Conservation (phyloP, 2,797 vertebrate species). For the Amblyopsis hoosieri region DNA sequence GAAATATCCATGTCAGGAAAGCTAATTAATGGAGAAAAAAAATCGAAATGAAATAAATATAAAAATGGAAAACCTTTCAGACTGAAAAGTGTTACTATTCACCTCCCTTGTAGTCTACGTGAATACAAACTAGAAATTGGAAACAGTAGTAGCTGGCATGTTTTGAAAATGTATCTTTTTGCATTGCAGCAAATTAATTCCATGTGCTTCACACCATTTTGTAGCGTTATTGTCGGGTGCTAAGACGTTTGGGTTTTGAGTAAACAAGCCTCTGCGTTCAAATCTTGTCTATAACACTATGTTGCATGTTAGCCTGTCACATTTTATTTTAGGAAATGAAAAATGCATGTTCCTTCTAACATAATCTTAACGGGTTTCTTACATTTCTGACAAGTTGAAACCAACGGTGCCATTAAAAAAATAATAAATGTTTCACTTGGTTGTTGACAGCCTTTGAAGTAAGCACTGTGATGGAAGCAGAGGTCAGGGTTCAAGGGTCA, state of each 20-base stretch:
- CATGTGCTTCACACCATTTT: slow-evolving; percentile 50
- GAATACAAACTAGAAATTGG: slow-evolving; percentile 69
- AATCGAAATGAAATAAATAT: slow-evolving; percentile 51
- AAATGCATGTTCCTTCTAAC: slow-evolving; percentile 53
- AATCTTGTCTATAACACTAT: slow-evolving; percentile 33
- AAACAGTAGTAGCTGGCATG: slow-evolving; percentile 64
- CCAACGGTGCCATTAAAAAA: slow-evolving; percentile 20
- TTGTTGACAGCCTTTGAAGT: slow-evolving; percentile 67
- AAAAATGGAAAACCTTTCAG: slow-evolving; percentile 52
- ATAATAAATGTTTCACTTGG: slow-evolving; percentile 29
- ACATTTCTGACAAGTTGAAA: slow-evolving; percentile 37
- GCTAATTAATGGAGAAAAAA: slow-evolving; percentile 38
- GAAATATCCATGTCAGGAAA: slow-evolving; percentile 45
- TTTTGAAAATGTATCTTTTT: slow-evolving; percentile 52
- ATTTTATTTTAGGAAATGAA: slow-evolving; percentile 40
- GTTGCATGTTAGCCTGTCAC: slow-evolving; percentile 60
- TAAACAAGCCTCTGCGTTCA: slow-evolving; percentile 35
- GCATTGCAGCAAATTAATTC: slow-evolving; percentile 56
- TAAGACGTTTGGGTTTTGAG: slow-evolving; percentile 44
- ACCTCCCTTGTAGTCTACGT: slow-evolving; percentile 70
- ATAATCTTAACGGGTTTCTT: slow-evolving; percentile 38
- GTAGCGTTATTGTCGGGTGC: slow-evolving; percentile 58
- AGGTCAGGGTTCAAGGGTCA: slow-evolving; percentile 72
- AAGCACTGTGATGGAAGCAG: slow-evolving; percentile 50
- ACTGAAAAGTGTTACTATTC: slow-evolving; percentile 64